Conservation (phyloP, 2,113 vertebrate genomes). For the Delphinapterus leucas region DNA sequence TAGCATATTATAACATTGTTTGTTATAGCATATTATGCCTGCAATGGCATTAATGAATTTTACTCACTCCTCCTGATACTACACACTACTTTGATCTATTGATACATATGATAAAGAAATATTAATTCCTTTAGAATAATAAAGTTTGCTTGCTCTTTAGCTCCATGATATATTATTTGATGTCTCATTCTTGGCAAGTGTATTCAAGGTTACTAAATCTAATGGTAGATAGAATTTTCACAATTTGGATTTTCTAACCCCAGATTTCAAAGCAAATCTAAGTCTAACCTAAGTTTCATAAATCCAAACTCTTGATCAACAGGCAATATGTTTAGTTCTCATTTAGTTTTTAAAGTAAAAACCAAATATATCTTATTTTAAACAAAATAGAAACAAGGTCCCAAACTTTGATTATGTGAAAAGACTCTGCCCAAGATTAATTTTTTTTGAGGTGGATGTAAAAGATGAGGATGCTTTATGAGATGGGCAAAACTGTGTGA, state of each 20-base stretch:
- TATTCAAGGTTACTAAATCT: not conserved
- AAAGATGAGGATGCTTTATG: not conserved
- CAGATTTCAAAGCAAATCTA: conserved; percentile 41
- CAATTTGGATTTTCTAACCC: conserved; percentile 2
- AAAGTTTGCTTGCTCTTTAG: not conserved
- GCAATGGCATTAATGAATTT: accelerated
- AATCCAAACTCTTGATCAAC: not conserved
- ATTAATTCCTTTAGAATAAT: not conserved
- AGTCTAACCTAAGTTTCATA: not conserved
- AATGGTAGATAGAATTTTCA: not conserved
- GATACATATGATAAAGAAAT: not conserved
- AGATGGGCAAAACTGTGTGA: not conserved
- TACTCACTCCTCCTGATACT: not conserved
- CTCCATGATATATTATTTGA: not conserved
- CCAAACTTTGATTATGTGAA: not conserved
- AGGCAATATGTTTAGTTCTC: not conserved
- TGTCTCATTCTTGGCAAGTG: conserved; percentile 9
- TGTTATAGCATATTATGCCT: not conserved
- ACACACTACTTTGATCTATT: not conserved
- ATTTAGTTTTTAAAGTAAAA: not conserved
- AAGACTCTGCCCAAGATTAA: not conserved
- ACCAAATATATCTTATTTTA: not conserved
- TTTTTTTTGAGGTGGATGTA: not conserved
- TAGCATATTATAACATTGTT: not conserved
- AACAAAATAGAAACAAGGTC: not conserved